These are phyloP conservation scores for Microtus oregoni DNA, from an alignment of 2,113 vertebrate genomes.

Conservation along the genomic window DNA sequence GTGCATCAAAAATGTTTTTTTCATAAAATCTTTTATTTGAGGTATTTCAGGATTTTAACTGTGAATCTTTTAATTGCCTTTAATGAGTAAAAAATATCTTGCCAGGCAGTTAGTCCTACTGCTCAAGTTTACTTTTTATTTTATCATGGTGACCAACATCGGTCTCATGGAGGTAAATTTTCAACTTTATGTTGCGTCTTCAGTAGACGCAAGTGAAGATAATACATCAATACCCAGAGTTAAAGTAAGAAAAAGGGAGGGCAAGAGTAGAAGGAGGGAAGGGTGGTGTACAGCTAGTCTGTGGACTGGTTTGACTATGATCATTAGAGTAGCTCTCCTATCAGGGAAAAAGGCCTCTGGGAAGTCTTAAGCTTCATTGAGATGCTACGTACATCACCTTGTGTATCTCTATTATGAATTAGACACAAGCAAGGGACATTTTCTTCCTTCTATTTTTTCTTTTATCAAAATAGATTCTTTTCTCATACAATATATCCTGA, in stretches of 20 bases:
- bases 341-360: background rate
- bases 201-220: background rate
- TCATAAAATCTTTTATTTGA: background rate
- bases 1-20: background rate
- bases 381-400: background rate
- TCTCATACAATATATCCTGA: background rate
- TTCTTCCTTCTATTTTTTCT: background rate
- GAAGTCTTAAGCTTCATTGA: background rate
- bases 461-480: background rate
- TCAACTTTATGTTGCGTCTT: background rate
- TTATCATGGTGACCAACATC: slow-evolving; percentile 53
- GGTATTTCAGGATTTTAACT: slow-evolving; percentile 15
- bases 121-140: slow-evolving; percentile 45
- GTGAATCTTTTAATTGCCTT: background rate
- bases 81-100: background rate
- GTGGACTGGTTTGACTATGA: background rate
- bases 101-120: background rate
- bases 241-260: background rate
- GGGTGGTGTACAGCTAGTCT: background rate
- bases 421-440: slow-evolving; percentile 58
- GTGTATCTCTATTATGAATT: slow-evolving; percentile 22
- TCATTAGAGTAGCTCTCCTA: background rate
- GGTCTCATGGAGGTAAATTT: background rate
- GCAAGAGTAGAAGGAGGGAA: background rate
- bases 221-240: background rate